A percentile compares a stretch with the other conserved stretches of the same genome.
Evolutionary conservation across 1,140 invertebrate species (phyloP).

Genomic region (Platyscapa corneri): DNA sequence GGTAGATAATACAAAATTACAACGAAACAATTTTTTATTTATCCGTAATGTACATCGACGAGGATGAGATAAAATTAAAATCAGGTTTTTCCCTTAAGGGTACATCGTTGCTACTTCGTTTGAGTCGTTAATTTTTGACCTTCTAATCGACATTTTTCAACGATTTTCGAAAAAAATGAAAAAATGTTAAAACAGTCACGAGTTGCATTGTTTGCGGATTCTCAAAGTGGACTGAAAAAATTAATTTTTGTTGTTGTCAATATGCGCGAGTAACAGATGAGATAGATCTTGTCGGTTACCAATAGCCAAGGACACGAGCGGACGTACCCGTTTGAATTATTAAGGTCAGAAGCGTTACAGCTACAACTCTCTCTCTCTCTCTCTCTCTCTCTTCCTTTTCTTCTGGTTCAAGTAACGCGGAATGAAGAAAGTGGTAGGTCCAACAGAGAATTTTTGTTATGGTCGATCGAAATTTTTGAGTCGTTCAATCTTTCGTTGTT

Average conservation of each 20-base stretch:
- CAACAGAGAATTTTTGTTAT: background rate
- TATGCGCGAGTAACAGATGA: conserved; percentile 3
- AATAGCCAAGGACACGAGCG: conserved; percentile 64
- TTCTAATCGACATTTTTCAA: too few relatives aligned
- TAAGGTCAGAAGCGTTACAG: conserved; percentile 66
- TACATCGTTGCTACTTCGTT: conserved; percentile 37
- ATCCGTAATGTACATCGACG: too few relatives aligned
- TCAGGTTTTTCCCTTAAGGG: conserved; percentile 37
- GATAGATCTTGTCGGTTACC: conserved; percentile 67
- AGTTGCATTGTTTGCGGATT: too few relatives aligned
- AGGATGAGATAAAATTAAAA: too few relatives aligned
- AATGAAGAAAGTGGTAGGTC: conserved; percentile 3
- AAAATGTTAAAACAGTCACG: too few relatives aligned
- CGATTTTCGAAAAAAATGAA: too few relatives aligned
- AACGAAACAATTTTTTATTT: too few relatives aligned
- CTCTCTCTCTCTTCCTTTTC: background rate
- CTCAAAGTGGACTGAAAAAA: too few relatives aligned
- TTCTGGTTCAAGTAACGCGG: background rate
- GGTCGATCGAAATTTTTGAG: background rate
- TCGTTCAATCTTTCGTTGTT: background rate
- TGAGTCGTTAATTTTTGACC: too few relatives aligned
- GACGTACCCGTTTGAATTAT: conserved; percentile 63
- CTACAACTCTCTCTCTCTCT: conserved; percentile 34
- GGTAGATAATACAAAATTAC: too few relatives aligned
- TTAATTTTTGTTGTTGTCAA: background rate